Evolutionary conservation across 1,140 invertebrate species (phyloP).

Genomic region (Papilio glaucus): DNA sequence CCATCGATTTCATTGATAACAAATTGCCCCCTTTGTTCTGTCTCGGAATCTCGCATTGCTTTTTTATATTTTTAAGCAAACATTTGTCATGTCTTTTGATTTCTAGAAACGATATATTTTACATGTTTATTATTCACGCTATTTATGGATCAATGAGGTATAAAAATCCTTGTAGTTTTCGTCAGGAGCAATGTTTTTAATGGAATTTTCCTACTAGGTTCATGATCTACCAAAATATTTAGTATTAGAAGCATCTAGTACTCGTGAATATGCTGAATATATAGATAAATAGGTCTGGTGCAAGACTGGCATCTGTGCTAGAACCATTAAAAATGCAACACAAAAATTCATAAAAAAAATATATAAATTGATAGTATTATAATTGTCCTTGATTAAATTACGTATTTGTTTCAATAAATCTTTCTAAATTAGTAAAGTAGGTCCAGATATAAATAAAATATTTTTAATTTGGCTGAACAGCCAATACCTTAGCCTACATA

Average conservation of each 20-base stretch:
- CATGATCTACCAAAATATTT: no score
- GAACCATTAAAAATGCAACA: no score
- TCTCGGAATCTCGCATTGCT: constrained; percentile 46
- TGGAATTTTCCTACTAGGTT: no score
- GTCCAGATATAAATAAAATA: neutral
- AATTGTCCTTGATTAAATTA: no score
- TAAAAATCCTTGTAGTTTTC: neutral
- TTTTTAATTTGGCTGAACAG: constrained; percentile 2
- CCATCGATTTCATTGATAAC: constrained; percentile 75
- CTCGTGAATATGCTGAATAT: no score
- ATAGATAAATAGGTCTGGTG: no score
- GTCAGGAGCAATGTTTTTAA: neutral
- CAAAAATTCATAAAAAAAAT: no score
- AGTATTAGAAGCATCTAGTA: no score
- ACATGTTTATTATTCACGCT: constrained; percentile 24
- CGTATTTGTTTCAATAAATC: no score
- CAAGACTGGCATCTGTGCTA: no score
- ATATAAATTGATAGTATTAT: no score
- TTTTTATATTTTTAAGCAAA: constrained; percentile 48
- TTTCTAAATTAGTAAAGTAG: no score
- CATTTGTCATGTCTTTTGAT: constrained; percentile 53
- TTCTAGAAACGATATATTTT: constrained; percentile 34
- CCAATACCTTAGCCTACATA: neutral
- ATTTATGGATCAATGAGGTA: neutral
- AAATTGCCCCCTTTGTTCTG: constrained; percentile 78